Evolutionary conservation across 2,888 invertebrate species (phyloP).

Genomic region (Chydorus sphaericus): DNA sequence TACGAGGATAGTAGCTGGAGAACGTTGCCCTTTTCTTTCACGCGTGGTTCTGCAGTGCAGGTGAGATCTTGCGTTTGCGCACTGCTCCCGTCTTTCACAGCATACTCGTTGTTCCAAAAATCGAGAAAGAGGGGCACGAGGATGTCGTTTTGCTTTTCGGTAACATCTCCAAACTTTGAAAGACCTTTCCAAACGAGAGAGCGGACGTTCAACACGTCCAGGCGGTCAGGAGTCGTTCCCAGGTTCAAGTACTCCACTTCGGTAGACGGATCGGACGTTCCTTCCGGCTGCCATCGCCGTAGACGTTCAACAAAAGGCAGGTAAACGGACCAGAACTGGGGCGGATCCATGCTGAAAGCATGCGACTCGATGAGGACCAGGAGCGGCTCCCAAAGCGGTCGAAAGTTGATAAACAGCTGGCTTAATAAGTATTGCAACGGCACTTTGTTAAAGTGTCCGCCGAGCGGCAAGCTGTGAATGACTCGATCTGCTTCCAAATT

Average conservation of each 20-base stretch:
- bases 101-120: constrained; percentile 56
- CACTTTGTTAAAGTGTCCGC: constrained; percentile 27
- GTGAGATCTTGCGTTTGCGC: constrained; percentile 22
- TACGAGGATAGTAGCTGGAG: constrained; percentile 41
- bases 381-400: constrained; percentile 74
- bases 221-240: constrained; percentile 33
- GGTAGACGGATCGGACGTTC: background rate
- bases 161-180: constrained; percentile 52
- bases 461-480: constrained; percentile 23
- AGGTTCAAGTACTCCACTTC: background rate
- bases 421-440: constrained; percentile 68
- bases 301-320: constrained; percentile 29
- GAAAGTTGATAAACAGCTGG: constrained; percentile 67
- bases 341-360: constrained; percentile 42
- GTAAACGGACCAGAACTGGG: constrained; percentile 60
- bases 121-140: constrained; percentile 62
- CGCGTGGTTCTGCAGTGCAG: constrained; percentile 15
- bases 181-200: constrained; percentile 67
- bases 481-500: constrained; percentile 40
- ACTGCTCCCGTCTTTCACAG: background rate
- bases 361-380: constrained; percentile 57
- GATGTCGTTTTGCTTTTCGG: constrained; percentile 66
- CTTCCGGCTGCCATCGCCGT: background rate
- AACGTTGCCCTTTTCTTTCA: background rate
- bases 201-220: constrained; percentile 61